Conservation (phyloP, 1,140 invertebrate species). For the Brachionus asplanchnoidis region DNA sequence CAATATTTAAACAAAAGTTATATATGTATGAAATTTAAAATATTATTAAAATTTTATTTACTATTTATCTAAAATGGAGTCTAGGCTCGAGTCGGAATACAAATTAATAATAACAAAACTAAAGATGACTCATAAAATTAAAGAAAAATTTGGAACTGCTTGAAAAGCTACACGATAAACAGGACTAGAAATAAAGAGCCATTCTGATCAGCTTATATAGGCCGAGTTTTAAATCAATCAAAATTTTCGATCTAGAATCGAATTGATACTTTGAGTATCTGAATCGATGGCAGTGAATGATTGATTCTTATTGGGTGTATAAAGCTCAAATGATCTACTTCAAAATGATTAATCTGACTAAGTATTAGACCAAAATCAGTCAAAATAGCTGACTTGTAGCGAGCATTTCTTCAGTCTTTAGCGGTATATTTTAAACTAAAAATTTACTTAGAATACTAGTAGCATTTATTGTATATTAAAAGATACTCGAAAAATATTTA, state of each 20-base stretch:
- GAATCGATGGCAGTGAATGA: neutral
- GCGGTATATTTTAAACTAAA: neutral
- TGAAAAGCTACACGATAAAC: too few relatives aligned
- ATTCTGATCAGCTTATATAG: neutral
- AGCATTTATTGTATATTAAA: neutral
- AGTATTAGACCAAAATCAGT: neutral
- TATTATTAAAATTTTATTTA: too few relatives aligned
- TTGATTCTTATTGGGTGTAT: neutral
- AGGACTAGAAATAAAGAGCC: neutral
- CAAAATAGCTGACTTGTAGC: neutral
- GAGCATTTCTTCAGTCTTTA: neutral
- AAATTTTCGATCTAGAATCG: neutral
- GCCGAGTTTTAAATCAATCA: neutral
- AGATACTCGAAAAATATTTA: constrained; percentile 1
- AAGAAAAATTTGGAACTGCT: too few relatives aligned
- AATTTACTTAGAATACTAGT: neutral
- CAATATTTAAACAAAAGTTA: too few relatives aligned
- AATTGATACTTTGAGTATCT: neutral
- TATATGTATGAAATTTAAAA: too few relatives aligned
- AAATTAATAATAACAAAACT: too few relatives aligned
- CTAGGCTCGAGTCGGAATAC: too few relatives aligned
- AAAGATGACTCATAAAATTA: too few relatives aligned
- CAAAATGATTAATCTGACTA: neutral
- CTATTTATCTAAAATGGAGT: too few relatives aligned
- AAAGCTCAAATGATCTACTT: neutral